A percentile compares a stretch with the other conserved stretches of the same genome.
Conservation (phyloP, 1,140 invertebrate genomes). For the Oncopodura yosiiana region DNA sequence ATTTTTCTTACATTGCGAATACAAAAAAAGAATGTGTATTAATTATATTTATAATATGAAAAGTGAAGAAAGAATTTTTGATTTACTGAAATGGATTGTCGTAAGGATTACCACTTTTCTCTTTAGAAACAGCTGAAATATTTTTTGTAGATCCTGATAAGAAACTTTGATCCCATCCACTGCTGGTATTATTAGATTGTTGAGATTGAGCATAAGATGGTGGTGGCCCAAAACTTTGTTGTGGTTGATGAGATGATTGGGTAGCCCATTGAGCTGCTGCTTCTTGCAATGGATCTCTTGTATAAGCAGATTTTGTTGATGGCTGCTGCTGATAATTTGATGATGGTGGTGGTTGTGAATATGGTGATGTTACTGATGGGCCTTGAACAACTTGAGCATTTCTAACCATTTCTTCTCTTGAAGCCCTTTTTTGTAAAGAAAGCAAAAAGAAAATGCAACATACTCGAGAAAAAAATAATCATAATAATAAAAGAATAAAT, state of each 20-base stretch:
- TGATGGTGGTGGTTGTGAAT: neutral
- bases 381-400: constrained; percentile 21
- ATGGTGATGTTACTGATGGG: constrained; percentile 9
- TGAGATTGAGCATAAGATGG: constrained; percentile 15
- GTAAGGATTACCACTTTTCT: too few species aligned
- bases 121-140: too few species aligned
- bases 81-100: too few species aligned
- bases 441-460: constrained; percentile 17
- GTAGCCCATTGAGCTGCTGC: constrained; percentile 19
- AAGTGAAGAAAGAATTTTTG: too few species aligned
- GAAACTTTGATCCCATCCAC: constrained; percentile 6
- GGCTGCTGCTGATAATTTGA: neutral
- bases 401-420: constrained; percentile 31
- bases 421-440: constrained; percentile 19
- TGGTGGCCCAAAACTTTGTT: constrained; percentile 3
- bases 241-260: neutral
- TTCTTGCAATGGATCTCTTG: constrained; percentile 5
- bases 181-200: neutral
- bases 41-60: too few species aligned
- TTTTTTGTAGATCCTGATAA: neutral
- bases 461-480: neutral
- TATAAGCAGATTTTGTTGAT: neutral
- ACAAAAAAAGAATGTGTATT: too few species aligned
- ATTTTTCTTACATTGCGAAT: too few species aligned
- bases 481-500: constrained; percentile 10